phyloP scores from a whole-genome alignment of 2,888 invertebrate species.

The Suillia variegata region DNA sequence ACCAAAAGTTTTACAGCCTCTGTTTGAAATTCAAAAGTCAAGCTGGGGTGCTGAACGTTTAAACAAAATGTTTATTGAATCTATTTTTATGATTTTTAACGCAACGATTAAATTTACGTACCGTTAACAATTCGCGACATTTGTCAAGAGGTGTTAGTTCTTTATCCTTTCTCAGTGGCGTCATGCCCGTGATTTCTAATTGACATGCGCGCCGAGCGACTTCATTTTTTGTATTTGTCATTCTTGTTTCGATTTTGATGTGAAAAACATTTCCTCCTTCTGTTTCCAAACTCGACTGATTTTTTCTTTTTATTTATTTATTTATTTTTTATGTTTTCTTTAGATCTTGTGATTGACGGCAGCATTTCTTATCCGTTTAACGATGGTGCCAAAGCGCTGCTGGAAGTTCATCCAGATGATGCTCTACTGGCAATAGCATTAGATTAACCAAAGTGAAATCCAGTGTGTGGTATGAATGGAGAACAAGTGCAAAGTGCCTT shows the following conservation, averaged over 20 bases:
- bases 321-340: no score
- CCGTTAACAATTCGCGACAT: no score
- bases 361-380: conserved; percentile 93
- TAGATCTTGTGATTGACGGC: conserved; percentile 92
- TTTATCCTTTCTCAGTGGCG: no score
- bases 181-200: no score
- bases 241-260: not conserved
- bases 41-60: conserved; percentile 26
- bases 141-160: no score
- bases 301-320: not conserved
- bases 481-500: conserved; percentile 29
- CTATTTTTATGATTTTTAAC: no score
- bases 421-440: conserved; percentile 77
- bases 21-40: conserved; percentile 33
- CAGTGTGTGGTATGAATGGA: not conserved
- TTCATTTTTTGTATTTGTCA: no score
- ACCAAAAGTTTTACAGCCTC: conserved; percentile 36
- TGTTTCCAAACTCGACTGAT: no score
- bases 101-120: no score
- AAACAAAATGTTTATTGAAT: no score
- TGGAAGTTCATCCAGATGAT: conserved; percentile 87
- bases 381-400: conserved; percentile 84
- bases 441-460: conserved; percentile 42
- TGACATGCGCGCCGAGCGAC: no score
- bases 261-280: not conserved